phyloP scores from a whole-genome alignment of 2,888 invertebrate species.

The Lepidonotus clava region DNA sequence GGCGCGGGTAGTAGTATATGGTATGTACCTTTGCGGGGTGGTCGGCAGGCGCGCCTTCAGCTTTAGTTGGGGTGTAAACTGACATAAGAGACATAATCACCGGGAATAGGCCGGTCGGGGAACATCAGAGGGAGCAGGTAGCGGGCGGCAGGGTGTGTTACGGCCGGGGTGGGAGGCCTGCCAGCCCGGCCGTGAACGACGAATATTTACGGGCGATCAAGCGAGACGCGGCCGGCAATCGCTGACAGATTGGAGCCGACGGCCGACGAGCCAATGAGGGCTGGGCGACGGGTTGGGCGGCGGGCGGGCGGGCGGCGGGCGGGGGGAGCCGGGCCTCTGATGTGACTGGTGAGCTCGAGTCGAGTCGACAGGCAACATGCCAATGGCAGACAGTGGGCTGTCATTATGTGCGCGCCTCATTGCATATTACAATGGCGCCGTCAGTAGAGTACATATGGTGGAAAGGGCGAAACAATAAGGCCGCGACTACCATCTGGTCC shows the following conservation, averaged over 20 bases:
- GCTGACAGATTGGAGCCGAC: constrained; percentile 36
- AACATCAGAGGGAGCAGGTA: neutral
- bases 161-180: neutral
- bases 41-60: neutral
- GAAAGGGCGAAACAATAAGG: constrained; percentile 28
- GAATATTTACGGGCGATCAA: constrained; percentile 40
- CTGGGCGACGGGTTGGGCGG: neutral
- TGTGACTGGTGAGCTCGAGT: constrained; percentile 25
- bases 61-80: too few species aligned
- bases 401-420: constrained; percentile 51
- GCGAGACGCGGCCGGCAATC: neutral
- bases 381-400: constrained; percentile 30
- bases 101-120: neutral
- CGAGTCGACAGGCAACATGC: constrained; percentile 11
- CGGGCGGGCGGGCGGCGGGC: neutral
- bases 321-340: neutral
- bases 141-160: neutral
- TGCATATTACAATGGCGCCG: constrained; percentile 43
- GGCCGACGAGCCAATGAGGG: constrained; percentile 1
- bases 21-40: too few species aligned
- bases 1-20: too few species aligned
- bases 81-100: constrained; percentile 11
- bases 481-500: constrained; percentile 43
- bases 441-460: constrained; percentile 16
- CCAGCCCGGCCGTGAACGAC: neutral